Base-by-base conservation (phyloP, 2,888 invertebrate genomes). In the Heterodera filipjevi region DNA sequence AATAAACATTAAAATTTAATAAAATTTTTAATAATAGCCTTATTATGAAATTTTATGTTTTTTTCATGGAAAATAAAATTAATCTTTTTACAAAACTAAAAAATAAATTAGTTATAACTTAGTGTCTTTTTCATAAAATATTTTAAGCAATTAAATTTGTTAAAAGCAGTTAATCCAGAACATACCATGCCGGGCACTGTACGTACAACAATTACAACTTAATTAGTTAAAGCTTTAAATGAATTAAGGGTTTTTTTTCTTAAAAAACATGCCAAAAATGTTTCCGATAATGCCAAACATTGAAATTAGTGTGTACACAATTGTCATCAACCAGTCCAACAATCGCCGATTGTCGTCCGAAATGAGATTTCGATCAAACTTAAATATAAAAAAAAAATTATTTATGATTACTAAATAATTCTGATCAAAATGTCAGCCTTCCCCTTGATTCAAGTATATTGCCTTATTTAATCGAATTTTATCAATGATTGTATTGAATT, bases 201-300 rank as follows among this genome's bases (percentile, higher is more conserved):
- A 22, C 82, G 49, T 8, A 89, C 89, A 10, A 89, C 89, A 0
- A 84, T 84, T 64, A 89, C 86, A 49, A 89, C 89, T 59, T 10
- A 59, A 59, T 27, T 27, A 59, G 22, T 19, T 14, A 16, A 16
- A 22, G 3, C 19, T 22, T 22, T 2, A 53, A 49, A 10, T 0
- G 27, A n/a, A 27, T 59, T 59, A 10, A 59, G 27, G n/a, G n/a
- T n/a, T 53, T 53, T 16, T n/a, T 53, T 59, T 1, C 6, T 12
- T n/a, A 10, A 1, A 59, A 27, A 59, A 59, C n/a, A 27, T 87
- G 16, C 68, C 68, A 68, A 35, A 68, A 68, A 35, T 68, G 33
- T 68, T 59, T 5, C 59, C 59, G 27, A 59, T 8, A 27, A 59
- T 59, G 59, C 75, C 75, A 8, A 75, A 32, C 22, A 75, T 10